A percentile compares a stretch with the other conserved stretches of the same genome.
These are phyloP conservation scores for Sterrhoptilus dennistouni DNA, from an alignment of 2,113 vertebrate species.

Conservation along the genomic window DNA sequence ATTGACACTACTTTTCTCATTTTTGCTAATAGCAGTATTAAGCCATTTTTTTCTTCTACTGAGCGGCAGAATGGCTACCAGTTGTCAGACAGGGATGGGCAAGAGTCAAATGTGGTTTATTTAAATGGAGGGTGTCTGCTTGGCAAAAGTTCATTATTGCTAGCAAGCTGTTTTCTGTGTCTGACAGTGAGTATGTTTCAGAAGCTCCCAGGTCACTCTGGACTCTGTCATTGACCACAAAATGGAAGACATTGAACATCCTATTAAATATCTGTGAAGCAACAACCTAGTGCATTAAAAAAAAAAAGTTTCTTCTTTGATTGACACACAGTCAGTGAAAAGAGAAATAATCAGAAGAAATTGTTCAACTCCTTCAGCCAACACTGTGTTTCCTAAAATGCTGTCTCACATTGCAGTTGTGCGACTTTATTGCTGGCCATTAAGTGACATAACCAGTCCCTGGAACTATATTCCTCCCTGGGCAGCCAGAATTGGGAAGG, in stretches of 20 bases:
- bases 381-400: rapidly evolving
- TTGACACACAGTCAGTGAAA: not conserved
- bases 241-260: not conserved
- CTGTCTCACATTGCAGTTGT: not conserved
- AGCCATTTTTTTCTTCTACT: not conserved
- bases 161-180: not conserved
- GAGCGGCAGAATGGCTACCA: not conserved
- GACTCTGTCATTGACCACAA: not conserved
- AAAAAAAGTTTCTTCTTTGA: not conserved
- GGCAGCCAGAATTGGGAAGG: not conserved
- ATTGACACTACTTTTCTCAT: not conserved
- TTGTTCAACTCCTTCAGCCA: not conserved
- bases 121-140: not conserved
- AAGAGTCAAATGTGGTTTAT: not conserved
- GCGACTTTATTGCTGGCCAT: not conserved
- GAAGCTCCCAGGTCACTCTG: not conserved
- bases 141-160: not conserved
- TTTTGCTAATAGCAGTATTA: not conserved
- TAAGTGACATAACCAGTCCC: not conserved
- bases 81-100: not conserved
- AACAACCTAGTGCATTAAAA: not conserved
- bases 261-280: not conserved
- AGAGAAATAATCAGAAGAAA: not conserved
- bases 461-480: not conserved
- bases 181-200: not conserved